phyloP scores from a whole-genome alignment of 1,140 invertebrate genomes.

The Delia radicum region DNA sequence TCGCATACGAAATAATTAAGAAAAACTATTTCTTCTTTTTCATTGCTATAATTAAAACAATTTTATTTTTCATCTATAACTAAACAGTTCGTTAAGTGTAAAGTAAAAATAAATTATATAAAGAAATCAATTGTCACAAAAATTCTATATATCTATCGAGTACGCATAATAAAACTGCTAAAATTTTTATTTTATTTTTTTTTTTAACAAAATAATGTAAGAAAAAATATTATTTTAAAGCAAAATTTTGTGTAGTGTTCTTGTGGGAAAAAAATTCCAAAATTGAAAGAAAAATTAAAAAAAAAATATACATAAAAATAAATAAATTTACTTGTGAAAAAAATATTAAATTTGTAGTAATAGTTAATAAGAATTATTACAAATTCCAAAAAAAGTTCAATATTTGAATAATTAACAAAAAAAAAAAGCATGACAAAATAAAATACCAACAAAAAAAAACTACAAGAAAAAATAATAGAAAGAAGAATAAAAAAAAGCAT shows the following conservation, averaged over 20 bases:
- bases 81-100: not conserved
- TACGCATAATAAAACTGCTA: not conserved
- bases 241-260: not conserved
- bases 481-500: not conserved
- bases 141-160: not conserved
- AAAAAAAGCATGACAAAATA: not conserved
- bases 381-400: not conserved
- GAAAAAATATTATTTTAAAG: not conserved
- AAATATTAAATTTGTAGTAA: no score
- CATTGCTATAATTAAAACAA: constrained; percentile 4
- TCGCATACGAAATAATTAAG: not conserved
- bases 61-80: not conserved
- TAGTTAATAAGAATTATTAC: not conserved
- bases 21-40: not conserved
- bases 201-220: not conserved
- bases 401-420: not conserved
- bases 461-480: not conserved
- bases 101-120: not conserved
- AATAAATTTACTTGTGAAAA: not conserved
- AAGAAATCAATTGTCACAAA: not conserved
- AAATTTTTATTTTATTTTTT: not conserved
- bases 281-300: not conserved
- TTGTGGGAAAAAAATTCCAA: not conserved
- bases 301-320: not conserved
- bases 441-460: not conserved